Percentiles rank a stretch among this genome's conserved stretches.
Conservation (phyloP, 2,888 invertebrate genomes). For the Phania funesta region DNA sequence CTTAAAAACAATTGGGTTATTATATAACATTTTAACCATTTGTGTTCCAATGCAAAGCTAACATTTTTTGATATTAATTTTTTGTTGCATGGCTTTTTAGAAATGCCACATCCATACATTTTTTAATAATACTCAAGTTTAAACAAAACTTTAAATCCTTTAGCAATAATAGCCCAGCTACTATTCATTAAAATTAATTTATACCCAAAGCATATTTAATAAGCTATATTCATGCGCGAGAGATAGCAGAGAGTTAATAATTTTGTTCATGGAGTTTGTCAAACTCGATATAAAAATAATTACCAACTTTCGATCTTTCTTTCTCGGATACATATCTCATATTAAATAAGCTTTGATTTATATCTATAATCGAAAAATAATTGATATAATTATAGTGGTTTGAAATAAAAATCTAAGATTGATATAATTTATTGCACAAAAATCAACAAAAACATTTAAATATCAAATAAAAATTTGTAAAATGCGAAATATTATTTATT, state of each 20-base stretch:
- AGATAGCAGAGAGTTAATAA: too few relatives aligned
- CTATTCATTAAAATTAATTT: constrained; percentile 34
- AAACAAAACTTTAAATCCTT: constrained; percentile 35
- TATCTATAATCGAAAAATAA: constrained; percentile 7
- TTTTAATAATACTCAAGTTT: too few relatives aligned
- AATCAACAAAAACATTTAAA: constrained; percentile 11
- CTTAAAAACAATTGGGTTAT: constrained; percentile 38
- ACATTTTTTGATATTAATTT: neutral
- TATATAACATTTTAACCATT: constrained; percentile 50
- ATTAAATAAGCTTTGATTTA: too few relatives aligned
- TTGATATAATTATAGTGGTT: neutral
- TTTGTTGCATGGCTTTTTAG: constrained; percentile 27
- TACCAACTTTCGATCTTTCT: too few relatives aligned
- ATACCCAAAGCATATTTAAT: too few relatives aligned
- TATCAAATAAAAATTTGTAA: neutral
- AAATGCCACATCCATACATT: constrained; percentile 23
- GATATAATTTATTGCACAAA: constrained; percentile 55
- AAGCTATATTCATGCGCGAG: too few relatives aligned
- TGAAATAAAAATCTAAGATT: constrained; percentile 1
- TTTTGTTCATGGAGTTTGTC: too few relatives aligned
- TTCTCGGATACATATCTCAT: too few relatives aligned
- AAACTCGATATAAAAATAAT: too few relatives aligned
- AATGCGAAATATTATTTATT: neutral
- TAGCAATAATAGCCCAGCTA: constrained; percentile 63
- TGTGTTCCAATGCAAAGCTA: constrained; percentile 43